Evolutionary conservation across 2,888 invertebrate species (phyloP).

Genomic region (Cheilosia vulpina): DNA sequence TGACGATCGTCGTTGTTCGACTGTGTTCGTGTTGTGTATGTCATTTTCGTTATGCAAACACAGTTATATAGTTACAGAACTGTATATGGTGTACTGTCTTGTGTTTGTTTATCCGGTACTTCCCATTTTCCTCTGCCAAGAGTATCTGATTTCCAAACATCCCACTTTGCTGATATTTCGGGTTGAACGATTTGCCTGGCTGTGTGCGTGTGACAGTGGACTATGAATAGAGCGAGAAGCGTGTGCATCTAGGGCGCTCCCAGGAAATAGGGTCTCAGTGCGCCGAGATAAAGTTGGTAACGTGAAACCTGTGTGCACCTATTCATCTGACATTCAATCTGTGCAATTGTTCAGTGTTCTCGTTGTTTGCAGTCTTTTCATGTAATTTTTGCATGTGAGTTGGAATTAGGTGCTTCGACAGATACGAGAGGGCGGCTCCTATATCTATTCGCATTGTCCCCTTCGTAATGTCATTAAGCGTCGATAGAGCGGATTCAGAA

Average conservation of each 20-base stretch:
- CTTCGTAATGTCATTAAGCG: constrained; percentile 69
- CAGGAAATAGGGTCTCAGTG: constrained; percentile 74
- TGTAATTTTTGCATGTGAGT: constrained; percentile 25
- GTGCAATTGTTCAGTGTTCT: constrained; percentile 63
- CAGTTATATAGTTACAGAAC: constrained; percentile 41
- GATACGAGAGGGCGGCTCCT: constrained; percentile 65
- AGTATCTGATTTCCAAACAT: constrained; percentile 75
- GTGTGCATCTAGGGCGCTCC: constrained; percentile 71
- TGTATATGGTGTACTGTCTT: constrained; percentile 30
- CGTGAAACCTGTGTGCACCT: constrained; percentile 74
- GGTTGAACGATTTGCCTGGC: constrained; percentile 68
- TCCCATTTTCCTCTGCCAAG: constrained; percentile 60
- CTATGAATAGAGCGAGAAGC: constrained; percentile 36
- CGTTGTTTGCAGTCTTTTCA: constrained; percentile 6
- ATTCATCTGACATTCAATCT: constrained; percentile 74
- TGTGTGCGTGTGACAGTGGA: constrained; percentile 37
- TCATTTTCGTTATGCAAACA: constrained; percentile 50
- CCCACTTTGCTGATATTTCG: constrained; percentile 74
- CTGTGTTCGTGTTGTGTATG: neutral
- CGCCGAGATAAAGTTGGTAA: constrained; percentile 46
- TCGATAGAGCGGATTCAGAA: constrained; percentile 28
- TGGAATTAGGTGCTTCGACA: constrained; percentile 65
- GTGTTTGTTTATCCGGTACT: constrained; percentile 74
- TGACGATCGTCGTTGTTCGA: constrained; percentile 60
- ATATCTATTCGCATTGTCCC: constrained; percentile 61